Percentiles rank a stretch among this genome's conserved stretches.
Conservation (phyloP, 2,113 vertebrate genomes). For the Apaloderma vittatum region DNA sequence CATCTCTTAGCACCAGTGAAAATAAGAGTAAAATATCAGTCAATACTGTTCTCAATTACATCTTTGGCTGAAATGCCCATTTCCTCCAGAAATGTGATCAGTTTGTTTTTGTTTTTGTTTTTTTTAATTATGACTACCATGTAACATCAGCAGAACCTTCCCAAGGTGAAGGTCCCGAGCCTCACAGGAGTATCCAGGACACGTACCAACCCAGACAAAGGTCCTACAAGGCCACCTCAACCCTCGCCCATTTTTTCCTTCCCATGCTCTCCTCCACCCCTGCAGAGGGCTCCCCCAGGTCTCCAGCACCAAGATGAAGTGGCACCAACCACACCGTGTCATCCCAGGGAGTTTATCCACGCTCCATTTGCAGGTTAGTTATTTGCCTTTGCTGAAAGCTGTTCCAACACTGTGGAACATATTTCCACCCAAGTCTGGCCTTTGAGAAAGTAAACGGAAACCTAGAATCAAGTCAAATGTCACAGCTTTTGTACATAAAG, state of each 20-base stretch:
- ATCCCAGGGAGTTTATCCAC: neutral
- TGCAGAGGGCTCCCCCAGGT: neutral
- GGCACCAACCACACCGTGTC: neutral
- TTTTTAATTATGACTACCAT: neutral
- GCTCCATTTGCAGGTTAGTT: neutral
- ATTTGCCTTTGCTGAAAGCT: neutral
- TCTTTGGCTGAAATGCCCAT: neutral
- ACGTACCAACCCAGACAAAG: rapidly evolving
- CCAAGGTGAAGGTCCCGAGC: neutral
- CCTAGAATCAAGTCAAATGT: neutral
- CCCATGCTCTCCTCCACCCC: rapidly evolving
- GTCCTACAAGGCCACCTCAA: neutral
- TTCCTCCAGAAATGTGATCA: neutral
- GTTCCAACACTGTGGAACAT: rapidly evolving
- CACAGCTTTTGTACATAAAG: neutral
- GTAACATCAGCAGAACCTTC: neutral
- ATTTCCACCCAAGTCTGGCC: neutral
- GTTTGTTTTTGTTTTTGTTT: neutral
- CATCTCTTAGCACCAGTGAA: neutral
- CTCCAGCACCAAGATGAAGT: neutral
- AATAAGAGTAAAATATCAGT: neutral
- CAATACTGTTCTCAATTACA: neutral
- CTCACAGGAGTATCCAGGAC: neutral
- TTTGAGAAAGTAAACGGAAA: neutral
- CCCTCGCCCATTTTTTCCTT: rapidly evolving